Evolutionary conservation across 2,113 vertebrate genomes (phyloP), one percentile per base, ranked within the genome.

Genomic region (Stegostoma tigrinum): DNA sequence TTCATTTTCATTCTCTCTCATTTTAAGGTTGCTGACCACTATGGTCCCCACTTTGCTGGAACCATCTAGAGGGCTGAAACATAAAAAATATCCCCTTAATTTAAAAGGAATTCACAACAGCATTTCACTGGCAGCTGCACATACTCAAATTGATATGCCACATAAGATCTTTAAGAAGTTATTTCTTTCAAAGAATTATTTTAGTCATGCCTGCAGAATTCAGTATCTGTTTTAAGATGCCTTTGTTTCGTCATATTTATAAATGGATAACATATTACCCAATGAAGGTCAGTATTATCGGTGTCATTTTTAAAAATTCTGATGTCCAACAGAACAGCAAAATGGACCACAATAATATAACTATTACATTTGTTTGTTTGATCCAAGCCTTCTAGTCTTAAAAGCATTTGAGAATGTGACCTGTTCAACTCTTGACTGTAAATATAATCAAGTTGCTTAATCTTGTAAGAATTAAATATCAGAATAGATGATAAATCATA

Each of bases 1-100:
- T 0, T 97, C 98, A 96, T 99, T 98, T 96, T 99, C 98, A 72
- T 98, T 98, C 97, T 99, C 98, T 95, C 99, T 98, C 99, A 99
- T 99, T 97, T 98, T 99, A 98, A 99, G 96, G 85, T 98, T 97
- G 96, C 97, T 98, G 97, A 99, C 98, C 97, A 99, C 98, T 97
- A 99, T 98, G 94, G 98, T 98, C 96, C 99, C 98, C 87, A 98
- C 98, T 95, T 98, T 96, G 95, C 98, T 98, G 96, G 98, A 98
- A 98, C 99, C 99, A 99, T 99, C 98, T 96, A 98, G 98, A 94
- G 98, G 98, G 97, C 99, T 99, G 96, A 96, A 96, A 96, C 24
- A 87, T 95, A 96, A 96, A 96, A 14, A 95, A 90, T 91, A 85
- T 27, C 90, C 67, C 64, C 34, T 61, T 94, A 27, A 95, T 24